Evolutionary conservation across 2,888 invertebrate species (phyloP).

Genomic region (Protonemura montana): DNA sequence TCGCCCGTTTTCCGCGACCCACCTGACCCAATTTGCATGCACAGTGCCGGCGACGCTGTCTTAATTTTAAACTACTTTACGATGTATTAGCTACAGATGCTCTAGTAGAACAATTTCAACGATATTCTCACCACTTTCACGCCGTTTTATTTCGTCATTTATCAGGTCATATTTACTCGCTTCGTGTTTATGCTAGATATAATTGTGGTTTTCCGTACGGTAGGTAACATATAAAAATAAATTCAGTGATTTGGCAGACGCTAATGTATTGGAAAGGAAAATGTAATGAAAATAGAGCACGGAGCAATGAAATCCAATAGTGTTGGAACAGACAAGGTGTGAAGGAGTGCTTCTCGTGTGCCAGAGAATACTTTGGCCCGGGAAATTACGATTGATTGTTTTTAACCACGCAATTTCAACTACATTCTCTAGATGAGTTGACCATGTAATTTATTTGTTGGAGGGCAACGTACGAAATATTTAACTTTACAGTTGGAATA

Average conservation of each 20-base stretch:
- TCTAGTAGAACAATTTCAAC: too few species aligned
- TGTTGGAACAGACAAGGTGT: neutral
- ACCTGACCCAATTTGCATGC: constrained; percentile 12
- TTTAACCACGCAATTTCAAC: neutral
- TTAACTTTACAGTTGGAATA: too few species aligned
- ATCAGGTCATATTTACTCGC: neutral
- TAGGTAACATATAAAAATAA: neutral
- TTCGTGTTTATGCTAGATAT: neutral
- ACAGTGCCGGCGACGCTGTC: neutral
- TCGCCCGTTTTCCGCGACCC: neutral
- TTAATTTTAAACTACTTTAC: constrained; percentile 12
- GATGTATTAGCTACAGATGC: neutral
- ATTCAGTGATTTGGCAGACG: neutral
- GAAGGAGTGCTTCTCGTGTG: neutral
- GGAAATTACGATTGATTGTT: neutral
- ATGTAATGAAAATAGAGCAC: neutral
- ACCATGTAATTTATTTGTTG: neutral
- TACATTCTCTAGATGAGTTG: neutral
- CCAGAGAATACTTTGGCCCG: neutral
- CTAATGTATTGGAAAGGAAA: neutral
- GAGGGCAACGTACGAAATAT: too few species aligned
- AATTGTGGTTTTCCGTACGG: neutral
- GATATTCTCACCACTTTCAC: too few species aligned
- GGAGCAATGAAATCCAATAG: neutral
- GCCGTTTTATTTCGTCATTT: neutral